phyloP scores from a whole-genome alignment of 1,140 invertebrate species.

The Lutraria rhynchaena region DNA sequence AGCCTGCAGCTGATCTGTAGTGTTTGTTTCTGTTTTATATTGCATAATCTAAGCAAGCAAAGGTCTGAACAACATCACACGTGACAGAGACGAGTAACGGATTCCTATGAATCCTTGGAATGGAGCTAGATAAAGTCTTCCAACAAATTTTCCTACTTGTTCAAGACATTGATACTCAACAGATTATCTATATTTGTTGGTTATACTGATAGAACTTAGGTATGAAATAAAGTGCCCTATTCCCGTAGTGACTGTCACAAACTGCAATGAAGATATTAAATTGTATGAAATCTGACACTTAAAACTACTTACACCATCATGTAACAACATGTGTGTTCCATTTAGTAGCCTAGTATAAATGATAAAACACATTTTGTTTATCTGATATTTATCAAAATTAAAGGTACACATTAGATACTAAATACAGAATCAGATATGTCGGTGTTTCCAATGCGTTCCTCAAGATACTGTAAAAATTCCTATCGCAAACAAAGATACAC shows the following conservation, averaged over 20 bases:
- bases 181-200: background rate
- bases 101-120: constrained; percentile 3
- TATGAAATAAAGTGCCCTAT: no score
- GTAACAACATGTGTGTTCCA: constrained; percentile 23
- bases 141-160: constrained; percentile 26
- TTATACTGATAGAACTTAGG: no score
- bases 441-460: no score
- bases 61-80: constrained; percentile 7
- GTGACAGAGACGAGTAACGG: constrained; percentile 18
- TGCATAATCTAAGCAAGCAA: background rate
- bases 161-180: constrained; percentile 13
- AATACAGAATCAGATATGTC: no score
- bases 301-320: constrained; percentile 41
- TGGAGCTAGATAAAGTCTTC: background rate
- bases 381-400: background rate
- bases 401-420: no score
- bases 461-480: no score
- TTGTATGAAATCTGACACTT: constrained; percentile 7
- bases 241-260: no score
- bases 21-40: constrained; percentile 21
- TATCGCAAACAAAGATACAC: no score
- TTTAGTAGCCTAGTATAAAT: background rate
- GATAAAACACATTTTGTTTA: background rate
- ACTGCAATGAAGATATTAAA: no score
- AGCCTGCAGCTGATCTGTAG: no score